Evolutionary conservation across 2,113 vertebrate genomes (phyloP).

Genomic region (Ptilorrhoa leucosticta): DNA sequence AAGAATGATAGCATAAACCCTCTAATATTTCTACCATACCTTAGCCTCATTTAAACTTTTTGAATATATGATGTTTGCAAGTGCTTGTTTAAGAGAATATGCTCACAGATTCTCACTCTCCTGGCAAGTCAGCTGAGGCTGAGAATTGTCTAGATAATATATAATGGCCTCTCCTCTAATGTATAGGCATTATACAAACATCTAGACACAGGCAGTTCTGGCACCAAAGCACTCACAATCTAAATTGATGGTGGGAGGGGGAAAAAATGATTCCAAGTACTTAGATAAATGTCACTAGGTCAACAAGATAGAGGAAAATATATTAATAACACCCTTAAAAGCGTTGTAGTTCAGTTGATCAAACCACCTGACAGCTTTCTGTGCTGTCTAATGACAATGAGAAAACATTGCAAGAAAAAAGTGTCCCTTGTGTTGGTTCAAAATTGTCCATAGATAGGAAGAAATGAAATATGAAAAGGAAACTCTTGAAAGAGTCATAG

Average conservation of each 20-base stretch:
- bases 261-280: background rate
- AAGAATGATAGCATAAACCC: background rate
- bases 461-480: background rate
- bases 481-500: background rate
- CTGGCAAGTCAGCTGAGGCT: background rate
- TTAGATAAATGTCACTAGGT: background rate
- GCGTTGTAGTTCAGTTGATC: background rate
- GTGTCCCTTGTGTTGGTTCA: background rate
- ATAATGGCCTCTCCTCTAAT: background rate
- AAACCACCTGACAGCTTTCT: background rate
- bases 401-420: background rate
- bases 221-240: background rate
- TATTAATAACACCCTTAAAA: background rate
- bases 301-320: background rate
- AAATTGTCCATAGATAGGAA: background rate
- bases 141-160: background rate
- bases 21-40: background rate
- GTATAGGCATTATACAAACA: background rate
- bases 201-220: rapidly evolving
- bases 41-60: background rate
- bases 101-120: background rate
- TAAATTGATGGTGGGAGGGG: background rate
- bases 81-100: background rate
- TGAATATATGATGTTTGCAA: background rate
- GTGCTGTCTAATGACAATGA: background rate